Evolutionary conservation across 1,140 invertebrate genomes (phyloP).

Genomic region (Lethrus apterus): DNA sequence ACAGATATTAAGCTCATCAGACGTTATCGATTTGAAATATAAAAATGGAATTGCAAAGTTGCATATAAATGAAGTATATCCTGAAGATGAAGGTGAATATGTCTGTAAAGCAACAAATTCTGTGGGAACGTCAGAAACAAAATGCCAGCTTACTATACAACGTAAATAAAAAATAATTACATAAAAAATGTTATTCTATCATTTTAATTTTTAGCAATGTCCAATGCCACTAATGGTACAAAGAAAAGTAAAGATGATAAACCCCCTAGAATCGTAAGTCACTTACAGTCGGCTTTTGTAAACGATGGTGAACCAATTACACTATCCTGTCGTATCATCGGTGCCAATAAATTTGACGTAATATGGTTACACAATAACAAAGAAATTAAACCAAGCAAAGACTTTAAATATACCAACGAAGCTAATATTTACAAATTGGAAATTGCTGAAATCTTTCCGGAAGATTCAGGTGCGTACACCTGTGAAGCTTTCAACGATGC

Average conservation of each 20-base stretch:
- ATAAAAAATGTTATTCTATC: not conserved
- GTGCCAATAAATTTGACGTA: slow-evolving; percentile 83
- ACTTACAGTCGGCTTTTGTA: slow-evolving; percentile 69
- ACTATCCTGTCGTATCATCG: slow-evolving; percentile 78
- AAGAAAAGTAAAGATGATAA: slow-evolving; percentile 54
- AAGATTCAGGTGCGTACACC: slow-evolving; percentile 88
- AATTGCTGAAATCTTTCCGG: slow-evolving; percentile 92
- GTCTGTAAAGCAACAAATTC: slow-evolving; percentile 86
- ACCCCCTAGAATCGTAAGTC: slow-evolving; percentile 76
- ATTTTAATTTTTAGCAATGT: slow-evolving; percentile 52
- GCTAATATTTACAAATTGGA: slow-evolving; percentile 85
- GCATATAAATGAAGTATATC: slow-evolving; percentile 85
- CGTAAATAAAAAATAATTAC: slow-evolving; percentile 50
- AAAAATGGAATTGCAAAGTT: slow-evolving; percentile 79
- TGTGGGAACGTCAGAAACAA: slow-evolving; percentile 72
- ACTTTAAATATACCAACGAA: slow-evolving; percentile 87
- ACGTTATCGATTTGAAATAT: slow-evolving; percentile 86
- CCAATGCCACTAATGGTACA: slow-evolving; percentile 42
- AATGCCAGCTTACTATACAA: slow-evolving; percentile 75
- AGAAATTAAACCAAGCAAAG: slow-evolving; percentile 92
- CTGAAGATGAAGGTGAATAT: slow-evolving; percentile 87
- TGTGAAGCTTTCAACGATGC: slow-evolving; percentile 94
- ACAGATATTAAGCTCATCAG: slow-evolving; percentile 61
- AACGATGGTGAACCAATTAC: slow-evolving; percentile 81
- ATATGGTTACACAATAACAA: slow-evolving; percentile 95